Evolutionary conservation across 2,888 invertebrate genomes (phyloP).

Genomic region (Tipula lateralis): DNA sequence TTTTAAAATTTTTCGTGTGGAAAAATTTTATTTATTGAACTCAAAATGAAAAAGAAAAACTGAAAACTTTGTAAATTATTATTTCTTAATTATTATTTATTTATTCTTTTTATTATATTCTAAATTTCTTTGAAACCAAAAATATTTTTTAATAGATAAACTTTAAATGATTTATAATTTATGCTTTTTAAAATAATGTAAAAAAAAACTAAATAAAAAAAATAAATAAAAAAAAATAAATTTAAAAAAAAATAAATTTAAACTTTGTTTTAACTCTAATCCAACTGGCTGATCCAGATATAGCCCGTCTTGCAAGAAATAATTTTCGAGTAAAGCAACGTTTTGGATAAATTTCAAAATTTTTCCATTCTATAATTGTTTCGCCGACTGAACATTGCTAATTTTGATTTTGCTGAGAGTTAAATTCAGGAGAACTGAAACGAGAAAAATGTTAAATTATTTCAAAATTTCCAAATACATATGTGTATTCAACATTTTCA

Average conservation of each 20-base stretch:
- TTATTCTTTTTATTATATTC: not conserved
- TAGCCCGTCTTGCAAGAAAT: no score
- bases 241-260: not conserved
- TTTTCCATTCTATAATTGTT: not conserved
- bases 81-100: not conserved
- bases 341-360: no score
- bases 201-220: not conserved
- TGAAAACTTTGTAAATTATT: not conserved
- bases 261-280: not conserved
- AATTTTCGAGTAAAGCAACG: no score
- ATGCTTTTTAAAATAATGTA: slow-evolving; percentile 1
- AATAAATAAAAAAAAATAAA: not conserved
- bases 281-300: not conserved
- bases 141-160: not conserved
- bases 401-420: not conserved
- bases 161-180: slow-evolving; percentile 2
- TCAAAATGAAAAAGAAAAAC: not conserved
- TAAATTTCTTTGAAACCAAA: slow-evolving; percentile 15
- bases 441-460: not conserved
- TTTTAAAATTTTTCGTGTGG: not conserved
- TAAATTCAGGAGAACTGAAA: not conserved
- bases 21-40: not conserved
- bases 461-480: not conserved
- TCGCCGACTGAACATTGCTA: not conserved
- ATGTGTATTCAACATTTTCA: not conserved